Evolutionary conservation across 2,113 vertebrate genomes (phyloP).

Genomic region (Bubalus kerabau): DNA sequence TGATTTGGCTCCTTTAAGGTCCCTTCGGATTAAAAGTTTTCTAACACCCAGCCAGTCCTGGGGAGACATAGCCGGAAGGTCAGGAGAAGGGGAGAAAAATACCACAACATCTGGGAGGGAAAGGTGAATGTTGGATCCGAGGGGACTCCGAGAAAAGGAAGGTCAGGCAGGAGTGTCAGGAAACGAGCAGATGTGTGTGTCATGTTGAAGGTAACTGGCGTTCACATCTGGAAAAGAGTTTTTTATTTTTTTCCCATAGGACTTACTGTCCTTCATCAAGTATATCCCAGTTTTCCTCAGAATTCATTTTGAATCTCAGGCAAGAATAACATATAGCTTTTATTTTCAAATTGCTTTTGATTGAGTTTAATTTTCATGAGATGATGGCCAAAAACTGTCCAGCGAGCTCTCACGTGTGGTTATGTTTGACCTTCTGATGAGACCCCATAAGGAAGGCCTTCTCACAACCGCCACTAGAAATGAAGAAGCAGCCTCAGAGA

Average conservation of each 20-base stretch:
- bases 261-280: neutral
- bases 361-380: neutral
- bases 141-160: neutral
- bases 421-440: neutral
- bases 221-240: neutral
- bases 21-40: neutral
- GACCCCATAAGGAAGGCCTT: neutral
- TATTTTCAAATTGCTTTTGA: neutral
- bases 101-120: neutral
- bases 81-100: neutral
- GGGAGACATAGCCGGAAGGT: neutral
- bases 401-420: accelerated
- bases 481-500: neutral
- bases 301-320: neutral
- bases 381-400: neutral
- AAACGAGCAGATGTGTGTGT: neutral
- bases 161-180: neutral
- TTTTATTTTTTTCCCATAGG: neutral
- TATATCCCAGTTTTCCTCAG: neutral
- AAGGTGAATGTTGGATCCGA: neutral
- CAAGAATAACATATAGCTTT: neutral
- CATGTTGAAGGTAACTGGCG: neutral
- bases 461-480: neutral
- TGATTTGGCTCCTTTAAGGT: neutral
- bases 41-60: neutral